phyloP scores from a whole-genome alignment of 1,140 invertebrate species.

The Thaumatotibia leucotreta region DNA sequence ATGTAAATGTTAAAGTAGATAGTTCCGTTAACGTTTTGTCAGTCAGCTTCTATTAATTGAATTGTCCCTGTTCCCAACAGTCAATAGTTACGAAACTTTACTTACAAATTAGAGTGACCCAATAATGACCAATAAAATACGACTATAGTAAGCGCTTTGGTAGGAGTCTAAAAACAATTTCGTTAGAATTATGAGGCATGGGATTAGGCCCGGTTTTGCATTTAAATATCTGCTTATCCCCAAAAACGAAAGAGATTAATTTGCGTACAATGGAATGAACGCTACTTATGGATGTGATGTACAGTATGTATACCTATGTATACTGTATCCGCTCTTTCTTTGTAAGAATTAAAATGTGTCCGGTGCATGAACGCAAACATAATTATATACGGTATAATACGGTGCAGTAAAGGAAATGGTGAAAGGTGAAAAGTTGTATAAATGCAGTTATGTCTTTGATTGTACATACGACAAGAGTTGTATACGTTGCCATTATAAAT shows the following conservation, averaged over 20 bases:
- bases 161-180: slow-evolving; percentile 6
- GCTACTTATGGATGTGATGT: neutral
- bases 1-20: too few relatives aligned
- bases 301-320: neutral
- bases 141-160: neutral
- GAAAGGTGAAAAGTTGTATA: too few relatives aligned
- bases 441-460: too few relatives aligned
- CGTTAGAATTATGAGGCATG: neutral
- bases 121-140: neutral
- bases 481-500: too few relatives aligned
- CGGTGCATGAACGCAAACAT: neutral
- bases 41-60: too few relatives aligned
- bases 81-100: too few relatives aligned
- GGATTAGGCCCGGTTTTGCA: slow-evolving; percentile 4
- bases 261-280: slow-evolving; percentile 1
- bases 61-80: too few relatives aligned
- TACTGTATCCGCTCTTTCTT: neutral
- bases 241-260: neutral
- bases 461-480: too few relatives aligned
- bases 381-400: neutral
- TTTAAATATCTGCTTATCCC: slow-evolving; percentile 11
- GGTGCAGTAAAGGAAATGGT: neutral
- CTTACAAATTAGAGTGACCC: neutral
- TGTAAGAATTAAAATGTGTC: neutral
- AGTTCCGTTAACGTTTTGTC: too few relatives aligned